Evolutionary conservation across 2,888 invertebrate genomes (phyloP).

Genomic region (Ophioninae sp.): DNA sequence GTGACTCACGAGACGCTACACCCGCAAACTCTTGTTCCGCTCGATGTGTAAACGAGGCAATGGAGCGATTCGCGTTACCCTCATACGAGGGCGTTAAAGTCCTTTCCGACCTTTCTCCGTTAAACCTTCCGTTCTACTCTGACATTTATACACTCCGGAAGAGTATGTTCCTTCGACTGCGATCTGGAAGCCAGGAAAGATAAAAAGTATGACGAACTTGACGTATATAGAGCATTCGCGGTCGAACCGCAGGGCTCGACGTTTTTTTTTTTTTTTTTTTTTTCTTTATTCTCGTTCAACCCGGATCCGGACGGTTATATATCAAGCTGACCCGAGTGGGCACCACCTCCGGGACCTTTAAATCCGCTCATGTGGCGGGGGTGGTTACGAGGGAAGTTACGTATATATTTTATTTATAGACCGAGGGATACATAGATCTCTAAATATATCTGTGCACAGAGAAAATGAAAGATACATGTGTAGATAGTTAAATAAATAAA

Average conservation of each 20-base stretch:
- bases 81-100: not conserved
- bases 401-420: not conserved
- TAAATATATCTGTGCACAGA: too few species aligned
- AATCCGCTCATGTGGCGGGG: constrained; percentile 61
- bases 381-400: constrained; percentile 19
- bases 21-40: not conserved
- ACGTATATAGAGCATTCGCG: constrained; percentile 35
- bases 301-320: constrained; percentile 58
- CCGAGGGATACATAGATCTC: not conserved
- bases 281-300: constrained; percentile 21
- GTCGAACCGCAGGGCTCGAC: constrained; percentile 28
- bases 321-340: constrained; percentile 57
- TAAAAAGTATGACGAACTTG: constrained; percentile 37
- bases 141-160: constrained; percentile 24
- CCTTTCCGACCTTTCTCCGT: not conserved
- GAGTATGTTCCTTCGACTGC: constrained; percentile 21
- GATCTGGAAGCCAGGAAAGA: constrained; percentile 10
- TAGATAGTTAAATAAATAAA: not conserved
- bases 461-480: not conserved
- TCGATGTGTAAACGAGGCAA: not conserved
- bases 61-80: not conserved
- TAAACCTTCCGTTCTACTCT: constrained; percentile 17
- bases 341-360: constrained; percentile 65
- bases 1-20: not conserved
- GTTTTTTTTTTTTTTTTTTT: constrained; percentile 34